A percentile compares a stretch with the other conserved stretches of the same genome.
Evolutionary conservation across 53 echinoderm and acorn worm species (phyloP).

Genomic region (Paracentrotus lividus): DNA sequence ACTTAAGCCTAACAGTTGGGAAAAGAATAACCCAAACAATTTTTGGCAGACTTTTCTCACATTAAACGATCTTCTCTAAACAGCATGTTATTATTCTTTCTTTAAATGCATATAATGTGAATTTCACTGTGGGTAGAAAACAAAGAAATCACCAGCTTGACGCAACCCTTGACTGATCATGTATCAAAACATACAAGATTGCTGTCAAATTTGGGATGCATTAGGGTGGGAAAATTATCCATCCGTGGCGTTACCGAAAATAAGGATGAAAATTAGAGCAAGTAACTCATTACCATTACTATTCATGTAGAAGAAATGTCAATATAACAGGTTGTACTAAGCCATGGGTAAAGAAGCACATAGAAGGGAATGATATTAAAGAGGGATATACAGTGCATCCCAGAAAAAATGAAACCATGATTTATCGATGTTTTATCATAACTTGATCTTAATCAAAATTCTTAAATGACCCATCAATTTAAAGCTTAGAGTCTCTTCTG

Average conservation of each 20-base stretch:
- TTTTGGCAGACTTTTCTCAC: background rate
- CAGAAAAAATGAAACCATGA: too few relatives aligned
- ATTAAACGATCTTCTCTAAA: background rate
- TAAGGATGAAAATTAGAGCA: background rate
- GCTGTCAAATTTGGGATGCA: background rate
- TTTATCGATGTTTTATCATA: too few relatives aligned
- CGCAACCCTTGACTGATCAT: constrained; percentile 13
- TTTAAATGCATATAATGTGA: background rate
- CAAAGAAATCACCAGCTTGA: background rate
- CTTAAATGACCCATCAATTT: too few relatives aligned
- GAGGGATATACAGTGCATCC: too few relatives aligned
- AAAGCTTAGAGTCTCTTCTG: too few relatives aligned
- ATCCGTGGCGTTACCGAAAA: background rate
- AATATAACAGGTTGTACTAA: background rate
- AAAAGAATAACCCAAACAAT: background rate
- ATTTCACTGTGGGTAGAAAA: background rate
- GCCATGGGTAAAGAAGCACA: background rate
- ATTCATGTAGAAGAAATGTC: background rate
- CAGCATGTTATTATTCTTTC: background rate
- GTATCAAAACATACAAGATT: constrained; percentile 4
- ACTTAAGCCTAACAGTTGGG: background rate
- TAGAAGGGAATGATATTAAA: background rate
- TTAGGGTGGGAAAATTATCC: background rate
- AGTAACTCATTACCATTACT: constrained; percentile 28
- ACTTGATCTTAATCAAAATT: too few relatives aligned